These are phyloP conservation scores for Bos taurus DNA, from an alignment of 2,113 vertebrate genomes.

Conservation along the genomic window ARS-UCD2.0 NC_037337.1:102812501-102813000, in stretches of 20 bases:
- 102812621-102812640: constrained; percentile 2
- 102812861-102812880: neutral
- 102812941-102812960: neutral
- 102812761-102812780: neutral
- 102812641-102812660: constrained; percentile 18
- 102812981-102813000: neutral
- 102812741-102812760: neutral
- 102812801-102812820: neutral
- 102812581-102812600: neutral
- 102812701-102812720: neutral
- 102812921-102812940: neutral
- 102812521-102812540: neutral
- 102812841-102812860: neutral
- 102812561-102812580: neutral
- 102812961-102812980: constrained; percentile 19
- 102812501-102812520: neutral
- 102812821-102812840: constrained; percentile 24
- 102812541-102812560: neutral
- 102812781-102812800: neutral
- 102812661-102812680: neutral
- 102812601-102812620: constrained; percentile 12
- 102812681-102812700: neutral
- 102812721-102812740: neutral
- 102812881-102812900: neutral
- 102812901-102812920: neutral